A percentile compares a stretch with the other conserved stretches of the same genome.
These are phyloP conservation scores for Daboia siamensis DNA, from an alignment of 2,113 vertebrate genomes.

Conservation along the genomic window DNA sequence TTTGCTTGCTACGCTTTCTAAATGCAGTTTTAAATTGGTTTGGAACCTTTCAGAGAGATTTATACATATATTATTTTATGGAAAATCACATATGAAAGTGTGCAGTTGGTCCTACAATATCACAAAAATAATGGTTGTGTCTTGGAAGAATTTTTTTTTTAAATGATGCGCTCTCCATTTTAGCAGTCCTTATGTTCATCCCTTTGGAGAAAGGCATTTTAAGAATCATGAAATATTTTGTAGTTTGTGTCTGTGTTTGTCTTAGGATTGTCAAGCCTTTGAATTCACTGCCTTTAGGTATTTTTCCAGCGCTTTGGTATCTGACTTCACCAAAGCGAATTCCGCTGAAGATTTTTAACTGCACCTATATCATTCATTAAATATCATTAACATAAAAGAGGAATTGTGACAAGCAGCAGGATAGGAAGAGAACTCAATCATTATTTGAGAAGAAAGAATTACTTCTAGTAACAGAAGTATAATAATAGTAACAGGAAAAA, in stretches of 20 bases:
- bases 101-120: neutral
- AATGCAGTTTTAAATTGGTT: slow-evolving; percentile 27
- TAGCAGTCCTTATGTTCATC: neutral
- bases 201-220: neutral
- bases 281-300: neutral
- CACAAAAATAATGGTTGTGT: neutral
- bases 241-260: neutral
- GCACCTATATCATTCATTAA: neutral
- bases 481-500: neutral
- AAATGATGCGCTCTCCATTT: neutral
- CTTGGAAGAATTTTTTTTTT: neutral
- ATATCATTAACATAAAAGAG: neutral
- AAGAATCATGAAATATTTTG: neutral
- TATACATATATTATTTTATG: neutral
- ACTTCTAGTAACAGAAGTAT: neutral
- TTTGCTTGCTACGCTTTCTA: neutral
- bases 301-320: neutral
- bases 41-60: neutral
- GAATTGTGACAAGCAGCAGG: neutral
- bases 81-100: neutral
- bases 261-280: neutral
- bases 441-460: neutral
- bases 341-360: neutral
- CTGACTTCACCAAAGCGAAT: neutral
- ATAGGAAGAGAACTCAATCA: neutral